Evolutionary conservation across 2,797 vertebrate species (phyloP).

Genomic region (Coranthus polyacanthus): DNA sequence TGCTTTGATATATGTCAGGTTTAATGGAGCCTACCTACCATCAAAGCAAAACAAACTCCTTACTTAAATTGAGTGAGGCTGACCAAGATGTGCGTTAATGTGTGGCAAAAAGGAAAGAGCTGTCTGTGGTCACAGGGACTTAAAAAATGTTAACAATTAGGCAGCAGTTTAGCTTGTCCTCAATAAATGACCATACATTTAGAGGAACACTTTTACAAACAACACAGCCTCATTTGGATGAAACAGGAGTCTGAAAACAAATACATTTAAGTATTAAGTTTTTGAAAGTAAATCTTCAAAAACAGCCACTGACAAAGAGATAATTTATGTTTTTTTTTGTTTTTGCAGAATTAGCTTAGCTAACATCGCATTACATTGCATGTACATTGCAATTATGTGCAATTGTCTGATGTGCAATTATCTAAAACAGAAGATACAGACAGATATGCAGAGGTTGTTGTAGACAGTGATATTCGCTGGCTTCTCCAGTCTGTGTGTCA

Average conservation of each 20-base stretch:
- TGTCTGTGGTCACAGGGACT: constrained; percentile 12
- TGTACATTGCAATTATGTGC: background rate
- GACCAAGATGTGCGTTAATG: constrained; percentile 40
- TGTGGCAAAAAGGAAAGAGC: constrained; percentile 21
- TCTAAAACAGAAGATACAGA: background rate
- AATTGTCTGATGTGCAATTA: background rate
- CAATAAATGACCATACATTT: background rate
- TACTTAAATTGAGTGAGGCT: constrained; percentile 28
- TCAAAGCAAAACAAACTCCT: constrained; percentile 52
- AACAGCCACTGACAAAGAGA: background rate
- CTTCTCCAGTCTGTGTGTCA: too few species aligned
- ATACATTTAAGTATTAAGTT: background rate
- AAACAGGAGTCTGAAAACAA: background rate
- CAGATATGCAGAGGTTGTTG: background rate
- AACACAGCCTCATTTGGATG: constrained; percentile 1
- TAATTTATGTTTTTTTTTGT: background rate
- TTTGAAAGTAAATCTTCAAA: background rate
- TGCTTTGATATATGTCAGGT: constrained; percentile 52
- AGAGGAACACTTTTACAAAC: constrained; percentile 7
- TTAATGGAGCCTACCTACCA: constrained; percentile 50
- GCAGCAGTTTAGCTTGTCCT: constrained; percentile 15
- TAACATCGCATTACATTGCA: background rate
- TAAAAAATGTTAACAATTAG: constrained; percentile 22
- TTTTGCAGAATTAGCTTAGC: background rate
- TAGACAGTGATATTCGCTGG: too few species aligned